Base-by-base conservation (phyloP, 1,140 invertebrate genomes). In the Drosophila serrata region DNA sequence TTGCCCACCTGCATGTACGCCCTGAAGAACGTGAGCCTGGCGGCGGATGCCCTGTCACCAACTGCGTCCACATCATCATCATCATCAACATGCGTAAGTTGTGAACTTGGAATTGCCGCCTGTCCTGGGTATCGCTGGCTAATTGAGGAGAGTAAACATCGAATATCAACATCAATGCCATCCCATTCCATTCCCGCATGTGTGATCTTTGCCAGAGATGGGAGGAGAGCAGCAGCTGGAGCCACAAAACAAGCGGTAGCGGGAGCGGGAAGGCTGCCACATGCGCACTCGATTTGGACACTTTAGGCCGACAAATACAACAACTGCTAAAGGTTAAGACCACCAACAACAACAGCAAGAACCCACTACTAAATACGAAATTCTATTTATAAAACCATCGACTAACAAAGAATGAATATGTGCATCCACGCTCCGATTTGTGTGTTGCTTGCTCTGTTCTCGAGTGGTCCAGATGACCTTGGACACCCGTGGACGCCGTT, bases 251-350 rank as follows among this genome's bases (percentile, higher is more conserved):
- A 42, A 61, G 45, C 49, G 53, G 45, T 51, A 63, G 55, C 49
- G 48, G 42, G 61, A 63, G 55, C 67, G 49, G 45, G 39, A 63
- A 64, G 43, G 70, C 61, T 60, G 67, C 75, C 62, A 75, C 69
- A 79, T 91, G 91, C 78, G 91, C 77, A 70, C 91, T 92, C 78
- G 79, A 92, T 90, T 91, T 92, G 91, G 91, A 92, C 69, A 78
- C 61, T 82, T 87, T 92, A 85, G 81, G 91, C 75, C 69, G 67
- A 63, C 77, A 91, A 75, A 92, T 92, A 69, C 91, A 92, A 72
- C 87, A 90, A 57, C 58, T 92, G 62, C 75, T 92, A 77, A 92
- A 92, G 91, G 91, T 92, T 92, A 92, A 78, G 72, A 84, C 45
- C 65, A 75, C 49, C 67, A 64, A 61, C 8, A 68, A 77, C 29